Percentiles rank a stretch among this genome's conserved stretches.
phyloP scores from a whole-genome alignment of 2,797 vertebrate species.

The Neolamprologus multifasciatus region DNA sequence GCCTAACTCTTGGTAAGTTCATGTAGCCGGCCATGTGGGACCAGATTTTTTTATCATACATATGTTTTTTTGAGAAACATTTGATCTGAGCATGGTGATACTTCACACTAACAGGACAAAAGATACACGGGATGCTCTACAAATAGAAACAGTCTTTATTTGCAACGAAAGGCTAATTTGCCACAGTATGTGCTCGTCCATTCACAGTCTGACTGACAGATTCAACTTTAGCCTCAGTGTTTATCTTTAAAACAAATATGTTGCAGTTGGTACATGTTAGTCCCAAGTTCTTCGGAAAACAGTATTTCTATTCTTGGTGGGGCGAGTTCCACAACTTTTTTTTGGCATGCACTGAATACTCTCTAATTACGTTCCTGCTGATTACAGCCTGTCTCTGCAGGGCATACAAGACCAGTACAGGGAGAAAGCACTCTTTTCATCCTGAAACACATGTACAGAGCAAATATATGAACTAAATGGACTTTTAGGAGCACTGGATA shows the following conservation, averaged over 20 bases:
- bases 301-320: conserved; percentile 60
- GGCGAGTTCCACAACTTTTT: conserved; percentile 63
- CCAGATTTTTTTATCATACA: neutral
- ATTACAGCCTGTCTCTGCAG: conserved; percentile 64
- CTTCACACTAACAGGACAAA: neutral
- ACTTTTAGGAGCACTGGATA: conserved; percentile 5
- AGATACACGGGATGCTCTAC: neutral
- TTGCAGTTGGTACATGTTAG: neutral
- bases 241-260: neutral
- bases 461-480: conserved; percentile 37
- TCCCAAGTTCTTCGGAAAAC: conserved; percentile 28
- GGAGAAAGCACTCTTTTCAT: conserved; percentile 51
- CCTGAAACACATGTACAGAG: conserved; percentile 54
- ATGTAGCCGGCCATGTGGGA: neutral
- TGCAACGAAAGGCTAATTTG: neutral
- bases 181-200: neutral
- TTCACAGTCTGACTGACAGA: neutral
- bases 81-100: neutral
- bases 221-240: neutral
- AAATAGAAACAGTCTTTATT: neutral
- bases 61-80: neutral
- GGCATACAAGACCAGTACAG: conserved; percentile 33
- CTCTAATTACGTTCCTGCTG: conserved; percentile 73
- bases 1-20: neutral
- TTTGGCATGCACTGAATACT: conserved; percentile 51